phyloP scores from a whole-genome alignment of 2,888 invertebrate species.

The Digitonthophagus gazella region DNA sequence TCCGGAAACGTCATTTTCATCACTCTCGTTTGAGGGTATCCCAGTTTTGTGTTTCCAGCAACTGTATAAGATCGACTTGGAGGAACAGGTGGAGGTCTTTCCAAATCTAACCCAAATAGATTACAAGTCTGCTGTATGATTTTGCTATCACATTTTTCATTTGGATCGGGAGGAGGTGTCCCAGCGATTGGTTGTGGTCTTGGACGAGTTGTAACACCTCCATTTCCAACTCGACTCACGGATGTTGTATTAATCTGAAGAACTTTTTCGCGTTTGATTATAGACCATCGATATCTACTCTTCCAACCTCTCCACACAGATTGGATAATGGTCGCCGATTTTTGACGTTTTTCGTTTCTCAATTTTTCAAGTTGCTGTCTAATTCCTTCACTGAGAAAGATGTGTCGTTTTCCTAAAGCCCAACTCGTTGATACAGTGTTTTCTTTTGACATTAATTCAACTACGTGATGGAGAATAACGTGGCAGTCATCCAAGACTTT shows the following conservation, averaged over 20 bases:
- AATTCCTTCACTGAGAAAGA: constrained; percentile 91
- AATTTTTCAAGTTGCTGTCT: constrained; percentile 85
- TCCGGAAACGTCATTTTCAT: constrained; percentile 86
- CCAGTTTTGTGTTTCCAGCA: constrained; percentile 83
- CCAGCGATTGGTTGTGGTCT: constrained; percentile 89
- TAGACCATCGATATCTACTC: constrained; percentile 65
- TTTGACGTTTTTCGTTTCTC: constrained; percentile 71
- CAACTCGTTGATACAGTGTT: constrained; percentile 68
- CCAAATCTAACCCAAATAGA: constrained; percentile 85
- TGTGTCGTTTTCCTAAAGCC: constrained; percentile 90
- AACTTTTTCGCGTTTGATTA: constrained; percentile 50
- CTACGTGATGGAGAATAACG: constrained; percentile 70
- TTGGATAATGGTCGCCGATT: constrained; percentile 82
- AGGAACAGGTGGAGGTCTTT: constrained; percentile 89
- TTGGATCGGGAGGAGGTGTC: constrained; percentile 78
- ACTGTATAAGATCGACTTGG: constrained; percentile 89
- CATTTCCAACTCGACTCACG: constrained; percentile 45
- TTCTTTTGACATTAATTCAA: constrained; percentile 58
- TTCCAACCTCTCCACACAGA: constrained; percentile 82
- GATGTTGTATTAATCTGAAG: constrained; percentile 30
- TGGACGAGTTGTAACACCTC: constrained; percentile 61
- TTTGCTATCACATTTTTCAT: constrained; percentile 84
- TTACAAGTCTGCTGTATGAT: constrained; percentile 89
- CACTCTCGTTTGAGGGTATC: constrained; percentile 88
- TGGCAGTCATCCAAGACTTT: constrained; percentile 77